Evolutionary conservation across 2,888 invertebrate genomes (phyloP), one percentile per base, ranked within the genome.

Genomic region (Homarus gammarus): DNA sequence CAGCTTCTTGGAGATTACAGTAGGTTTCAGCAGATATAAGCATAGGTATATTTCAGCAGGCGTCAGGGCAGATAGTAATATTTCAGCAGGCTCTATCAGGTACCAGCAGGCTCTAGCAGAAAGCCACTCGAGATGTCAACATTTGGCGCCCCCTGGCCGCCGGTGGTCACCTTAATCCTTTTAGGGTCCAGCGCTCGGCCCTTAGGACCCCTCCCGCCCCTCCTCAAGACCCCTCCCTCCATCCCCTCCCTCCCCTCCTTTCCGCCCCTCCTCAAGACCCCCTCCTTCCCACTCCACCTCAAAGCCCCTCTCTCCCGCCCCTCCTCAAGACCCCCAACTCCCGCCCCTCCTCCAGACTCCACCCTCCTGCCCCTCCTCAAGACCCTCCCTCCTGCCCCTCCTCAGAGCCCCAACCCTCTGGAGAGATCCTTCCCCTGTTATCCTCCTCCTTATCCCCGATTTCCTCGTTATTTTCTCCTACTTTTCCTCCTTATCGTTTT

Each of bases 71-170:
- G n/a, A n/a, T n/a, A n/a, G n/a, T 5, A 8, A 56, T 10, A 3
- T 18, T 56, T 3, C 64, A 64, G 64, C 27, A 64, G 22, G 5
- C 27, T 27, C 18, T 10, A 64, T 3, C 6, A 64, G 64, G 64
- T 6, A 12, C 27, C 64, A 18, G 27, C 27, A 64, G 27, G 64
- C 6, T 27, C 6, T 64, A 27, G 64, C 27, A 64, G 64, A 61
- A 70, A 85, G 64, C 77, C 38, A 18, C 33, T 64, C 27, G 49
- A 61, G 85, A 77, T 85, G 85, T 85, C 75, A 85, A 85, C 87
- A 72, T 87, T 81, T 79, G 79, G 79, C 86, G 78, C 79, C 86
- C 86, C 86, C 70, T 38, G 56, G 87, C 70, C 81, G 56, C 56
- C 38, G 38, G 61, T 72, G 40, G 75, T 61, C 72, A 12, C 72